Percentiles rank a stretch among this genome's conserved stretches.
phyloP scores from a whole-genome alignment of 1,140 invertebrate species.

The Diachasmimorpha longicaudata region DNA sequence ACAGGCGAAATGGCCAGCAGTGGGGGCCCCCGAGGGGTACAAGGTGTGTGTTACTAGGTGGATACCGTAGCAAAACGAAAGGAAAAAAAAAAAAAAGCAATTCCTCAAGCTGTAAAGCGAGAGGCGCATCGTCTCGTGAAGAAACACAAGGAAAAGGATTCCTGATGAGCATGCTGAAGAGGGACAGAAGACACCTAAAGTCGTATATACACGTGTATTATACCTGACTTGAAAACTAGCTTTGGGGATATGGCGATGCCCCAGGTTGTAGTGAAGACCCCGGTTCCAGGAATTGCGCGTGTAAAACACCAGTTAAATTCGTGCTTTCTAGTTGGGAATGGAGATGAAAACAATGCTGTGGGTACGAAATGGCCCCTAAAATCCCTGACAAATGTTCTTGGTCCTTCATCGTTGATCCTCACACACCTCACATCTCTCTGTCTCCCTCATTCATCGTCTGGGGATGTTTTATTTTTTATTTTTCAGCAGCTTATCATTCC shows the following conservation, averaged over 20 bases:
- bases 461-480: slow-evolving; percentile 1
- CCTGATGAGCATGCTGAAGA: neutral
- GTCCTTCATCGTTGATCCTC: slow-evolving; percentile 29
- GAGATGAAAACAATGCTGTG: slow-evolving; percentile 37
- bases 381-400: slow-evolving; percentile 40
- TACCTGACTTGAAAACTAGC: slow-evolving; percentile 30
- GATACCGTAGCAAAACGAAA: slow-evolving; percentile 11
- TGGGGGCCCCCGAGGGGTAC: slow-evolving; percentile 11
- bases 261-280: slow-evolving; percentile 27
- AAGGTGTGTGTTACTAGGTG: neutral
- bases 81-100: slow-evolving; percentile 2
- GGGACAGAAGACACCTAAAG: neutral
- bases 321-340: slow-evolving; percentile 39
- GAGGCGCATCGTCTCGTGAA: neutral
- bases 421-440: slow-evolving; percentile 3
- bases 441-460: neutral
- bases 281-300: slow-evolving; percentile 37
- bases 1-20: slow-evolving; percentile 35
- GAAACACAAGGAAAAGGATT: slow-evolving; percentile 4
- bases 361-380: slow-evolving; percentile 33
- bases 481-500: slow-evolving; percentile 23
- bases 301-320: slow-evolving; percentile 41
- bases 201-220: slow-evolving; percentile 29
- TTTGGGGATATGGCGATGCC: slow-evolving; percentile 25
- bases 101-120: slow-evolving; percentile 16